Evolutionary conservation across 2,113 vertebrate species (phyloP).

Genomic region (Bombycilla garrulus): DNA sequence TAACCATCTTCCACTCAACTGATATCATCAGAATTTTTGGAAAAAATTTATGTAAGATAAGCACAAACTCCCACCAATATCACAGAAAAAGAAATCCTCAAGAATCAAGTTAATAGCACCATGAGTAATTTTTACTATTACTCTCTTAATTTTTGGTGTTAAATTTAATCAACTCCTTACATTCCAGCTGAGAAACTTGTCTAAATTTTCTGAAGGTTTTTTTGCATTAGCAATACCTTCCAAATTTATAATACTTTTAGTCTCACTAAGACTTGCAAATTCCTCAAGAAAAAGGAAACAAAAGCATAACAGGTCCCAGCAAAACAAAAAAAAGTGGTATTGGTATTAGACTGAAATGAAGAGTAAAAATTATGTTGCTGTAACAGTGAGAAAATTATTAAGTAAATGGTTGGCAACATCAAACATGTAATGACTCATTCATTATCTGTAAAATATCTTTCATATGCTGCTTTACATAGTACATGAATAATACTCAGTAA

Average conservation of each 20-base stretch:
- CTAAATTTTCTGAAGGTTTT: background rate
- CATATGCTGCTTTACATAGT: background rate
- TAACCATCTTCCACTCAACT: background rate
- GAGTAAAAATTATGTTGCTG: background rate
- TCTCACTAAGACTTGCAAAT: background rate
- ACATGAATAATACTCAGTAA: background rate
- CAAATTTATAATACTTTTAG: background rate
- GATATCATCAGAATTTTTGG: background rate
- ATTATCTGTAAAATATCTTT: background rate
- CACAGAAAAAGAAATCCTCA: background rate
- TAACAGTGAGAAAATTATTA: background rate
- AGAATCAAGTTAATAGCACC: background rate
- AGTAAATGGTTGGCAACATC: background rate
- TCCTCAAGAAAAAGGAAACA: background rate
- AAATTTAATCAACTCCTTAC: background rate
- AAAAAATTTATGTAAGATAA: background rate
- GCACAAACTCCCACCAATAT: background rate
- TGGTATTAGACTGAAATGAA: background rate
- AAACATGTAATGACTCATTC: background rate
- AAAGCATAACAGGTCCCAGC: background rate
- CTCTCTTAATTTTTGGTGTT: background rate
- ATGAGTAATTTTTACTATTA: background rate
- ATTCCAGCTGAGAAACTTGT: background rate
- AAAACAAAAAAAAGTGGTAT: background rate
- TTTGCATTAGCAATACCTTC: background rate